Evolutionary conservation across 2,888 invertebrate genomes (phyloP), one percentile per base, ranked within the genome.

Genomic region (Omphaloscelis lunosa): DNA sequence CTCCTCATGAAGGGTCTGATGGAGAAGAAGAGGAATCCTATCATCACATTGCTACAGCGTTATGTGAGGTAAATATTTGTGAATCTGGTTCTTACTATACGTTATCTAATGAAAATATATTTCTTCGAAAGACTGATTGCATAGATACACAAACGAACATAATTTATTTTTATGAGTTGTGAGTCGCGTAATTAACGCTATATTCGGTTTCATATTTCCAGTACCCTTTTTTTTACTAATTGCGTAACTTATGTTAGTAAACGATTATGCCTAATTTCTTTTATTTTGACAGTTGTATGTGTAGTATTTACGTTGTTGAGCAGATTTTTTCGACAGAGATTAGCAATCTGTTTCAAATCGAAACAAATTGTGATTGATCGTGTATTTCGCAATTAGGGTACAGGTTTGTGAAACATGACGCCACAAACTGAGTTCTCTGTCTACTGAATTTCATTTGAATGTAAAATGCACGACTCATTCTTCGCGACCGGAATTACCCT

Each of bases 11-110:
- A 84, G 67, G 88, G 89, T 8, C 51, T 84, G 23, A 79, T 83
- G 73, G 85, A 84, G 39, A 87, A 84, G 45, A 86, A 83, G 48
- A 85, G 58, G 17, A 89, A 89, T 48, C 76, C 87, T 0, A 9
- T 91, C 0, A 75, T 83, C 0, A 61, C 82, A 1, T 65, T 92
- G 7, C 6, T 84, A 17, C 92, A 90, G 61, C 87, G 93, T 65
- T 93, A 93, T 74, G 75, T 92, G 29, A 92, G 93, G 93, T 92
- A 87, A 77, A n/a, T 1, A 53, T 51, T 4, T 8, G n/a, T 39
- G 23, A 39, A n/a, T 39, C 7, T 20, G 1, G 27, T 63, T 62
- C 61, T 48, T 58, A 17, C 7, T 5, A 34, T 6, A 34, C 27
- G 27, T 58, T 58, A 62, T 34, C 23, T 58, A 20, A 56, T 41